A percentile compares a stretch with the other conserved stretches of the same genome.
phyloP scores from a whole-genome alignment of 1,140 invertebrate genomes.

The Sweltsa coloradensis region DNA sequence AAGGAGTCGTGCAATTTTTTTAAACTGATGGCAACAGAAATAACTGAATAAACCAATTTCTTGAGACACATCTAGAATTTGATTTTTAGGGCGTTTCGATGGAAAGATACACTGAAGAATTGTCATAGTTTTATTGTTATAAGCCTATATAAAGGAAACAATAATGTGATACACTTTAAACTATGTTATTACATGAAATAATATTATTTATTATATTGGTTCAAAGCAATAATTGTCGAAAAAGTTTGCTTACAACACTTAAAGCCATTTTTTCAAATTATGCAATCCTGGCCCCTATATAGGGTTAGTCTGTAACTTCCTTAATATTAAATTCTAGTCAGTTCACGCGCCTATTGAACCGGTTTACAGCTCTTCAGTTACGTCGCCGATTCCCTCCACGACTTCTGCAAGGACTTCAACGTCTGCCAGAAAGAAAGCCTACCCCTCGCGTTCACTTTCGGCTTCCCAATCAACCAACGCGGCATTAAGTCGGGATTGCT shows the following conservation, averaged over 20 bases:
- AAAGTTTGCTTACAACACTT: neutral
- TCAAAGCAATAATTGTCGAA: neutral
- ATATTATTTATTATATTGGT: neutral
- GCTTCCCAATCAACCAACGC: constrained; percentile 86
- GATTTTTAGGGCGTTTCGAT: too few relatives aligned
- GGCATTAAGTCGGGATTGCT: constrained; percentile 83
- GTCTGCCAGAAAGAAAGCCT: constrained; percentile 59
- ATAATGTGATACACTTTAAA: too few relatives aligned
- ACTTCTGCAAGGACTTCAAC: constrained; percentile 79
- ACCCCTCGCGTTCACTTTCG: constrained; percentile 97
- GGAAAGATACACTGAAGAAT: too few relatives aligned
- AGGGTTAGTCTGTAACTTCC: neutral
- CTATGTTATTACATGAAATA: too few relatives aligned
- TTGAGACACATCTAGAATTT: too few relatives aligned
- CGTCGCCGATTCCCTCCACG: constrained; percentile 89
- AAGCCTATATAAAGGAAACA: too few relatives aligned
- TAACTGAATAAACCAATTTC: too few relatives aligned
- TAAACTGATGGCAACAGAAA: too few relatives aligned
- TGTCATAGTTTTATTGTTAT: too few relatives aligned
- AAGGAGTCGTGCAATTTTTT: too few relatives aligned
- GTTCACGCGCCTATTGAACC: neutral
- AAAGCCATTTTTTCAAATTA: neutral
- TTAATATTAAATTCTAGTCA: neutral
- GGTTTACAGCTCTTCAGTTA: constrained; percentile 78
- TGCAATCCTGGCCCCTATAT: neutral